These are phyloP conservation scores for Nemotelus pantherinus DNA, from an alignment of 2,888 invertebrate genomes.

Conservation along the genomic window DNA sequence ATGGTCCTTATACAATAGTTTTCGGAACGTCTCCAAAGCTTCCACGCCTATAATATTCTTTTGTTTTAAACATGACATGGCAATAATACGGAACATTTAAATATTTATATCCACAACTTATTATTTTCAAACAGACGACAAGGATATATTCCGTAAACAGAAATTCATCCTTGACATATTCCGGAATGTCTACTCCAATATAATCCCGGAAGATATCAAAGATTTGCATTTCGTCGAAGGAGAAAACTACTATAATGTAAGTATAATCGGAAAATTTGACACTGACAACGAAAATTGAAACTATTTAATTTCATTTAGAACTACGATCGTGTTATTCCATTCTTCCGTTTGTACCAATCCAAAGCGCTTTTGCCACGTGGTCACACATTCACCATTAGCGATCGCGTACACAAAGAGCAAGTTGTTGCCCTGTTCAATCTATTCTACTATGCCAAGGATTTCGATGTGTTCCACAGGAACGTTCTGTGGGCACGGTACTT, in stretches of 20 bases:
- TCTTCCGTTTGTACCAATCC: constrained; percentile 62
- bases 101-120: no score
- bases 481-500: constrained; percentile 72
- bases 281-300: neutral
- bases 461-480: constrained; percentile 69
- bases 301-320: constrained; percentile 58
- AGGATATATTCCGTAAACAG: constrained; percentile 56
- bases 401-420: constrained; percentile 48
- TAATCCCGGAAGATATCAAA: constrained; percentile 32
- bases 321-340: constrained; percentile 65
- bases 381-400: constrained; percentile 66
- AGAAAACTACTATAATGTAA: constrained; percentile 43
- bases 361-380: constrained; percentile 66
- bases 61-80: no score
- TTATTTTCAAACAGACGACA: constrained; percentile 2
- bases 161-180: constrained; percentile 66
- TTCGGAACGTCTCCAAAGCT: no score
- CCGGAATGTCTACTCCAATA: constrained; percentile 63
- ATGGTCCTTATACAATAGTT: no score
- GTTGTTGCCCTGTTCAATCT: constrained; percentile 66
- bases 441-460: constrained; percentile 71
- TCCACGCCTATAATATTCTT: no score
- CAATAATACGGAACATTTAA: no score
- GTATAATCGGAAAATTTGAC: neutral
- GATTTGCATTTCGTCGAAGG: constrained; percentile 41